These are phyloP conservation scores for Eurosta solidaginis DNA, from an alignment of 1,140 invertebrate genomes.

Conservation along the genomic window DNA sequence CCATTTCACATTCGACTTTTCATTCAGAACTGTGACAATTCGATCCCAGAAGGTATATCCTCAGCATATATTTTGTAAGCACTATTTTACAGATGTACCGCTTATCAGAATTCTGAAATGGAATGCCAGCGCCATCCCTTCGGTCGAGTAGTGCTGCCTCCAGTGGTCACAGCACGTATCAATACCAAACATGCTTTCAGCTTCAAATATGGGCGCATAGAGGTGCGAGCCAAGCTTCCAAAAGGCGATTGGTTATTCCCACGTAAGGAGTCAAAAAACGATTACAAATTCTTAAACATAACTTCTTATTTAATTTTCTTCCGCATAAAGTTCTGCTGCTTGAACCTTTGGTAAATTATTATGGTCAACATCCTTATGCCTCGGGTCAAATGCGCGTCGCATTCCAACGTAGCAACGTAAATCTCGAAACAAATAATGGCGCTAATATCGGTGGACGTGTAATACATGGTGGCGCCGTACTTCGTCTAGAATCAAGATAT, in stretches of 20 bases:
- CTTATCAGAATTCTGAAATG: constrained; percentile 49
- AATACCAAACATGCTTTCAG: constrained; percentile 69
- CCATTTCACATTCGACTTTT: too few species aligned
- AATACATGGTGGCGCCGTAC: constrained; percentile 45
- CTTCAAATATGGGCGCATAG: constrained; percentile 76
- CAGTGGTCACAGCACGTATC: constrained; percentile 71
- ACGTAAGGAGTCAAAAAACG: constrained; percentile 61
- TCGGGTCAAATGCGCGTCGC: constrained; percentile 63
- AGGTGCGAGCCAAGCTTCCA: constrained; percentile 76
- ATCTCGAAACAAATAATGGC: constrained; percentile 44
- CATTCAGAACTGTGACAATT: too few species aligned
- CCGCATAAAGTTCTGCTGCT: constrained; percentile 28
- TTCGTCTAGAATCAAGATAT: constrained; percentile 34
- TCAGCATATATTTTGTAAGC: not conserved
- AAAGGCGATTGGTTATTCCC: constrained; percentile 80
- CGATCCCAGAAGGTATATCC: too few species aligned
- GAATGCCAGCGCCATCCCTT: constrained; percentile 63
- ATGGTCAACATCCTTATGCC: constrained; percentile 62
- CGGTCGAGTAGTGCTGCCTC: constrained; percentile 65
- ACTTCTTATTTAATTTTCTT: not conserved
- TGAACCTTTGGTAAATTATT: constrained; percentile 62
- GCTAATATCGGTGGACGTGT: constrained; percentile 2
- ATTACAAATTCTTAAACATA: not conserved
- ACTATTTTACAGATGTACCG: constrained; percentile 65
- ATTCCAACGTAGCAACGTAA: constrained; percentile 60